Evolutionary conservation across 2,888 invertebrate species (phyloP).

Genomic region (Sycophila texana): DNA sequence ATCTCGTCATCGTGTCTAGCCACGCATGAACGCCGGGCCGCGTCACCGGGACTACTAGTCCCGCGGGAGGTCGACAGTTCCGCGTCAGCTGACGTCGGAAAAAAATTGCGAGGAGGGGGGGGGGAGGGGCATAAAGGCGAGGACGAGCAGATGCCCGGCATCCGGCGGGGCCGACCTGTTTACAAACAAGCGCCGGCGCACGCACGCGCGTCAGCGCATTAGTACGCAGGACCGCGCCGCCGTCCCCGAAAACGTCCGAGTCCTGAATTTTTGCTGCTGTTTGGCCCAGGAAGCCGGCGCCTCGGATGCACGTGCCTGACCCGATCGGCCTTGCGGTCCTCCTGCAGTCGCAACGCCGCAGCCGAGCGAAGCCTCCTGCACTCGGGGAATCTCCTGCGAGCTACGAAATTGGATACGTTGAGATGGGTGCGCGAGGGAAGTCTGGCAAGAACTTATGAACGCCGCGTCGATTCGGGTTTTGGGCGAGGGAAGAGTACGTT

Average conservation of each 20-base stretch:
- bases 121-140: neutral
- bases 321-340: neutral
- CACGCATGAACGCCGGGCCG: too few relatives aligned
- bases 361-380: neutral
- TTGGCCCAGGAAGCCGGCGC: neutral
- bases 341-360: neutral
- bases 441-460: neutral
- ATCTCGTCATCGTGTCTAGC: too few relatives aligned
- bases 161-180: conserved; percentile 27
- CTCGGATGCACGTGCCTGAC: neutral
- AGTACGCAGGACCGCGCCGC: conserved; percentile 4
- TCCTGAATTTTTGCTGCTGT: neutral
- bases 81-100: conserved; percentile 13
- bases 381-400: neutral
- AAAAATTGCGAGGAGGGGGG: neutral
- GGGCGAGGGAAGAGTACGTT: too few relatives aligned
- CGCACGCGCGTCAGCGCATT: conserved; percentile 11
- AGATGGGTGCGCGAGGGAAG: neutral
- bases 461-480: too few relatives aligned
- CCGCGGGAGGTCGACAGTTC: too few relatives aligned
- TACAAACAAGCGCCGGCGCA: conserved; percentile 27
- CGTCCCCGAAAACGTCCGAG: conserved; percentile 17
- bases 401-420: neutral
- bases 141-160: neutral
- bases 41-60: too few relatives aligned